Evolutionary conservation across 2,888 invertebrate species (phyloP).

Genomic region (Choristoneura rosaceana): DNA sequence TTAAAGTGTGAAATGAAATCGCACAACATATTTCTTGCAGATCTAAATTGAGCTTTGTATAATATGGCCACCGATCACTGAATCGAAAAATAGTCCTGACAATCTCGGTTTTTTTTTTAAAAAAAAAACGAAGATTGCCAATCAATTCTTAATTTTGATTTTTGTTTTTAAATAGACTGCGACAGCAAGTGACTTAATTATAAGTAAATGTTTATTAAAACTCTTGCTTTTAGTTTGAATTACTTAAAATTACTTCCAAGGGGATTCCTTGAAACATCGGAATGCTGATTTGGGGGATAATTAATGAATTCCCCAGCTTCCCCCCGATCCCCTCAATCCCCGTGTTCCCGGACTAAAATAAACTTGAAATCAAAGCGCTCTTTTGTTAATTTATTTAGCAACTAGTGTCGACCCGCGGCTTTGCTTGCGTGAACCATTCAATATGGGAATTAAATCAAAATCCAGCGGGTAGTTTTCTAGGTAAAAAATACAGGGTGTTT

Average conservation of each 20-base stretch:
- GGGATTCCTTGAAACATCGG: constrained; percentile 3
- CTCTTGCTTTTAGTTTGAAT: constrained; percentile 8
- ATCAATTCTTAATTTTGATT: too few species aligned
- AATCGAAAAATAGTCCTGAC: too few species aligned
- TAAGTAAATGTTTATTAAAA: not conserved
- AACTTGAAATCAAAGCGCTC: constrained; percentile 10
- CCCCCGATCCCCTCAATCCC: not conserved
- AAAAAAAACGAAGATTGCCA: too few species aligned
- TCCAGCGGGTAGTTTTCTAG: too few species aligned
- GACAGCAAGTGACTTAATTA: not conserved
- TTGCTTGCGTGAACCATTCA: not conserved
- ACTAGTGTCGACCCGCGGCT: not conserved
- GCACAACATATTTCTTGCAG: too few species aligned
- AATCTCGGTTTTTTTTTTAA: too few species aligned
- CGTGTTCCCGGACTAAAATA: not conserved
- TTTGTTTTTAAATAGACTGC: too few species aligned
- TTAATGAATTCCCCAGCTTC: constrained; percentile 21
- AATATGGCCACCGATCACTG: too few species aligned
- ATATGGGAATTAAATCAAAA: too few species aligned
- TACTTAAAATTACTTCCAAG: constrained; percentile 21
- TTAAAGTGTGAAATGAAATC: too few species aligned
- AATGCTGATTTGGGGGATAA: constrained; percentile 29
- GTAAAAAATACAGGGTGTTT: too few species aligned
- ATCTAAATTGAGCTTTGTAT: too few species aligned
- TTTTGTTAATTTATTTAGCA: constrained; percentile 19